Percentiles rank a stretch among this genome's conserved stretches.
Conservation (phyloP, 2,113 vertebrate genomes). For the Zosterops borbonicus region DNA sequence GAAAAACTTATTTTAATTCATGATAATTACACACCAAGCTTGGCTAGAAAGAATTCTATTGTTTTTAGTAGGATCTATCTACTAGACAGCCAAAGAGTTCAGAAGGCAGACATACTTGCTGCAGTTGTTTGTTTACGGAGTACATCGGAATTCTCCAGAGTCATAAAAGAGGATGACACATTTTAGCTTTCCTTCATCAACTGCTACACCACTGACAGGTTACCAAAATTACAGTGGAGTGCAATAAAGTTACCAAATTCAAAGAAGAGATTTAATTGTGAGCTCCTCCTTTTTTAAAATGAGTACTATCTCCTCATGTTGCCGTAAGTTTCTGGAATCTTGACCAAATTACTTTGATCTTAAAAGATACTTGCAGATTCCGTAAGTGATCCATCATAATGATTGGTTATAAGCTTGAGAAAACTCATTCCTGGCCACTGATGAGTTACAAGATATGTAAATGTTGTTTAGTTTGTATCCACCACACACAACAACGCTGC, state of each 20-base stretch:
- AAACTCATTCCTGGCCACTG: not conserved
- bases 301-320: not conserved
- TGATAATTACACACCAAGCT: not conserved
- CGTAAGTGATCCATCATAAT: not conserved
- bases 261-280: not conserved
- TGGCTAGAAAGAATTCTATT: not conserved
- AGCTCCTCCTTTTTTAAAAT: not conserved
- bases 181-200: not conserved
- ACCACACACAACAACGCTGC: not conserved
- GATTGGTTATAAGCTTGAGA: not conserved
- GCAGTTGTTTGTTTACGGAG: not conserved
- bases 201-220: not conserved
- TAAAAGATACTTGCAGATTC: not conserved
- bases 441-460: slow-evolving; percentile 22
- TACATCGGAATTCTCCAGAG: not conserved
- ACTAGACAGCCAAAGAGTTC: not conserved
- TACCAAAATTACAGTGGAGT: not conserved
- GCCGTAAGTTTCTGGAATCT: not conserved
- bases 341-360: not conserved
- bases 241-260: not conserved
- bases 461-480: slow-evolving; percentile 3
- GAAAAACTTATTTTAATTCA: not conserved
- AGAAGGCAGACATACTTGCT: not conserved
- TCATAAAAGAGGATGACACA: slow-evolving; percentile 3
- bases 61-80: not conserved